Evolutionary conservation across 2,113 vertebrate species (phyloP).

Genomic region (Sorex araneus): DNA sequence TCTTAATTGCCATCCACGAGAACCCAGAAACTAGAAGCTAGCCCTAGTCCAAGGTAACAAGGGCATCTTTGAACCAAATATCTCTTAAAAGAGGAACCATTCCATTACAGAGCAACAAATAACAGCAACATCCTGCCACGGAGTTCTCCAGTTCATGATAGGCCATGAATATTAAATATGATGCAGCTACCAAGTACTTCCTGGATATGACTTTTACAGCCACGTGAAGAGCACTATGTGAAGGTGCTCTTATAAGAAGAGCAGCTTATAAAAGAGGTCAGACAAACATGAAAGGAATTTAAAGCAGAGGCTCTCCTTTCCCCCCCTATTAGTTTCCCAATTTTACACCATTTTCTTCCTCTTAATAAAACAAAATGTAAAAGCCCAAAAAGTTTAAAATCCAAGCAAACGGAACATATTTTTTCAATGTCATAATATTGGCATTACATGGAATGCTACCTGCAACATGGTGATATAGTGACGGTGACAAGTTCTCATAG

Average conservation of each 20-base stretch:
- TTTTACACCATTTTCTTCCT: conserved; percentile 36
- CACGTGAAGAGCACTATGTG: not conserved
- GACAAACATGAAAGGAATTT: not conserved
- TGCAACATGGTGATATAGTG: not conserved
- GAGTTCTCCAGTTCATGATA: not conserved
- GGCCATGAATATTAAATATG: not conserved
- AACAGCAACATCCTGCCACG: not conserved
- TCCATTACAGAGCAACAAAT: not conserved
- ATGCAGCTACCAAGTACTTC: not conserved
- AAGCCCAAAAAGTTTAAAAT: not conserved
- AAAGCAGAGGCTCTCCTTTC: not conserved
- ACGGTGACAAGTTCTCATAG: not conserved
- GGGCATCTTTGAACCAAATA: not conserved
- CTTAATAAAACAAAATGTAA: conserved; percentile 13
- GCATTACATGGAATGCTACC: no score
- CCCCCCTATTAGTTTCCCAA: not conserved
- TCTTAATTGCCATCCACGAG: no score
- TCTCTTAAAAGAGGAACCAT: not conserved
- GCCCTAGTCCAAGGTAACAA: not conserved
- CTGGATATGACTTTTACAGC: not conserved
- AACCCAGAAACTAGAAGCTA: no score
- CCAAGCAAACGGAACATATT: not conserved
- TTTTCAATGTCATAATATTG: no score
- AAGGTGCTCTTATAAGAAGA: not conserved
- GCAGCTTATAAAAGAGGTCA: not conserved